Conservation (phyloP, 2,888 invertebrate genomes). For the Andricus curvator region DNA sequence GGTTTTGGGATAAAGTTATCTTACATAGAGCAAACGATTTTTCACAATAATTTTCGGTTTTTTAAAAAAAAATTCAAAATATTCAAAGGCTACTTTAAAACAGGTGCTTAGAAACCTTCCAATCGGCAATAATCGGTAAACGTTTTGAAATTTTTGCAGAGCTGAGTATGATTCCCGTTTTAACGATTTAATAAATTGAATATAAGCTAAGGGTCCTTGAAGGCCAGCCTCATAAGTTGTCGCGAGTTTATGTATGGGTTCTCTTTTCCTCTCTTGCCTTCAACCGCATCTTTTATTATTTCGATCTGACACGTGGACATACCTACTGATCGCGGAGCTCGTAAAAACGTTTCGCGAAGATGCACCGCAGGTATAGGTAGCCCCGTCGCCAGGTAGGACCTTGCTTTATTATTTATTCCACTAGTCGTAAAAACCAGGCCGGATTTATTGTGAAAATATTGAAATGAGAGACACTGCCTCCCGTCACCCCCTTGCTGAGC, state of each 20-base stretch:
- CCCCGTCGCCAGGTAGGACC: conserved; percentile 43
- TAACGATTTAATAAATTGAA: conserved; percentile 40
- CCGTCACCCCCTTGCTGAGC: not conserved
- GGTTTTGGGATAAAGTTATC: too few species aligned
- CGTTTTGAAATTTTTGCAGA: not conserved
- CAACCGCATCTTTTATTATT: conserved; percentile 53
- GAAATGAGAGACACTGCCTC: conserved; percentile 70
- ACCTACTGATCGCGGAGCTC: conserved; percentile 55
- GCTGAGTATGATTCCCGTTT: conserved; percentile 17
- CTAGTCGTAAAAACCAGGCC: conserved; percentile 70
- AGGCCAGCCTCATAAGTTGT: conserved; percentile 51
- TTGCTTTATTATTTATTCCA: conserved; percentile 71
- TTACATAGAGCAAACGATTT: not conserved
- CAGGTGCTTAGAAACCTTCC: not conserved
- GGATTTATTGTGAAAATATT: conserved; percentile 76
- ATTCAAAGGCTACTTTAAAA: not conserved
- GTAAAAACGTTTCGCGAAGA: conserved; percentile 54
- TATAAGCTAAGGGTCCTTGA: conserved; percentile 1
- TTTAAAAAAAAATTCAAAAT: not conserved
- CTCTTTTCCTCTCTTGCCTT: conserved; percentile 45
- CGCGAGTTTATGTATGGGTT: conserved; percentile 52
- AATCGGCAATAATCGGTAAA: not conserved
- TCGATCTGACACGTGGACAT: conserved; percentile 54
- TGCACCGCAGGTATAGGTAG: conserved; percentile 50
- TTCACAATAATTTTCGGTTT: not conserved